phyloP scores from a whole-genome alignment of 1,140 invertebrate genomes.

The Drosophila bocqueti region DNA sequence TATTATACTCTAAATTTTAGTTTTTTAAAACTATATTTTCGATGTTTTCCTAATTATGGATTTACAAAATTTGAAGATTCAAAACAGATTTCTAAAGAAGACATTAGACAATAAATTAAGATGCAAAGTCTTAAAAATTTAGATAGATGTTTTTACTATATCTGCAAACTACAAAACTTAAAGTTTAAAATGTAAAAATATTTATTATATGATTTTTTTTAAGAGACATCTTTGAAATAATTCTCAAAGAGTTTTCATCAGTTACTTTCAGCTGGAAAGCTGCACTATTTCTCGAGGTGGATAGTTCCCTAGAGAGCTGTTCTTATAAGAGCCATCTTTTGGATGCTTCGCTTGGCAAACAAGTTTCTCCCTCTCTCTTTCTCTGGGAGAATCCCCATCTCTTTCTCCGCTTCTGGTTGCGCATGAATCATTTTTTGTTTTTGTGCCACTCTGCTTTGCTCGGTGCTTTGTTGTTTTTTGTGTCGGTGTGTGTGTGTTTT shows the following conservation, averaged over 20 bases:
- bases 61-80: neutral
- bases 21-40: neutral
- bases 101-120: neutral
- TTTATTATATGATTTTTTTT: neutral
- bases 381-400: conserved; percentile 14
- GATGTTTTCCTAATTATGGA: neutral
- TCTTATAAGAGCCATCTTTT: conserved; percentile 22
- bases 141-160: neutral
- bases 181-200: neutral
- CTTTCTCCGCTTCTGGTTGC: conserved; percentile 56
- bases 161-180: neutral
- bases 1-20: neutral
- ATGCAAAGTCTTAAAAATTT: no score
- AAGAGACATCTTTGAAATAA: neutral
- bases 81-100: neutral
- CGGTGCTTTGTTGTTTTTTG: conserved; percentile 25
- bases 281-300: neutral
- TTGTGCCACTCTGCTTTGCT: conserved; percentile 36
- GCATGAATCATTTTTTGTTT: conserved; percentile 76
- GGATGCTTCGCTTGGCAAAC: conserved; percentile 51
- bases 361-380: conserved; percentile 41
- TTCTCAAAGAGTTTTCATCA: neutral
- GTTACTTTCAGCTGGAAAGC: neutral
- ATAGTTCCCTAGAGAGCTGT: conserved; percentile 5
- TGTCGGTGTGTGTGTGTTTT: neutral